Base-by-base conservation (phyloP, 2,888 invertebrate genomes). In the Drosophila melanosoma region DNA sequence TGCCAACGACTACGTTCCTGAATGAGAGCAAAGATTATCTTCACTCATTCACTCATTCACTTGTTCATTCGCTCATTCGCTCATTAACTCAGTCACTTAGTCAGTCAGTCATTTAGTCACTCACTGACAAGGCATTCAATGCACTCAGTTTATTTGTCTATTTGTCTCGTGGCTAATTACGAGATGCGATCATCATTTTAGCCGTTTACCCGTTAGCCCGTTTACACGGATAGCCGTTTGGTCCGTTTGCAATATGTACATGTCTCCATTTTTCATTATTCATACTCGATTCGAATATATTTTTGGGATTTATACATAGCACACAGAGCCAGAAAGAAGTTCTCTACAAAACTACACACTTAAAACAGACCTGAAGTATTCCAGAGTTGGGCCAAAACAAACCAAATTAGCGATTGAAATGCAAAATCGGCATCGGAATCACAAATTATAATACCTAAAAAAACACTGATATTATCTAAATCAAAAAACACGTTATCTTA, bases 141-240 rank as follows among this genome's bases (percentile, higher is more conserved):
- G 51, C 53, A 56, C 52, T 66, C 59, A 65, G 26, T 8, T 76
- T 63, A 26, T 1, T 29, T 63, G 63, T 38, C 77, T 78, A 78
- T 78, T 70, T 63, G 54, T 56, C 67, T 66, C 78, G 74, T 77
- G 78, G 77, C 78, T 75, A 65, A 74, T 38, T 36, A 53, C 49
- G 51, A 59, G 12, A 32, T 20, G 17, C 32, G 26, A 59, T 17
- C 45, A 15, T 15, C 20, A 12, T 7, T 20, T 45, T 20, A 42
- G 6, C 12, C 12, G 42, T 12, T 42, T 6, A 42, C 42, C 40
- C 40, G 36, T 3, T 38, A 8, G 8, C 17, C 36, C 15, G 38
- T 8, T 3, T 38, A 38, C 17, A 6, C 12, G 20, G 12, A 20
- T 20, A 45, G 12, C 8, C 15, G 15, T 8, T 15, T 45, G 45